Base-by-base conservation (phyloP, 2,888 invertebrate genomes). In the Agrotis puta region DNA sequence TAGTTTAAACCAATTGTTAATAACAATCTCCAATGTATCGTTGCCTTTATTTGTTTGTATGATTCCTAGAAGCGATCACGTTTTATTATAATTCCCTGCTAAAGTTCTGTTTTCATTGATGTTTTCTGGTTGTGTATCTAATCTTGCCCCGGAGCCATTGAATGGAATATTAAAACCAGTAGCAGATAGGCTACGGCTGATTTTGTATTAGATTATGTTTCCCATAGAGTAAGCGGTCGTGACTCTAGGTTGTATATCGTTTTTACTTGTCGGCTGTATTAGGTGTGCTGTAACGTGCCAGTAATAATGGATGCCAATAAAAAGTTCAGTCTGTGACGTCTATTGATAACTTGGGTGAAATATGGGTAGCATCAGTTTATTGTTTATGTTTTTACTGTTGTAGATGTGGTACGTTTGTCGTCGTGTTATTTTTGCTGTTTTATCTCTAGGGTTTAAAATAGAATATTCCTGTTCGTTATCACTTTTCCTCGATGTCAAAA, bases 51-150 rank as follows among this genome's bases (percentile, higher is more conserved):
- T 57, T 20, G 4, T 64, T 57, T 57, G 50, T 70, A 65, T 70
- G 72, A 66, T 72, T 75, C 54, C 58, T 58, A 61, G 58, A 71
- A 65, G 72, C 66, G 68, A 81, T 83, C 73, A 71, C 62, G 79
- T 70, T 79, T 77, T 74, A 78, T 67, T 83, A 78, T 75, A 74
- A 81, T 74, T 65, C 66, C 56, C 50, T 76, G 54, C 68, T 69
- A 71, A 62, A 74, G 71, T 78, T 77, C 66, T 74, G 68, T 70
- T 77, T 75, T 75, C 71, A 75, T 53, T 51, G 59, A 72, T 61
- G 64, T 79, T 83, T 86, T 81, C 84, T 82, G 78, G 73, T 82
- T 72, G 82, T 83, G 59, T 71, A 76, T 82, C 81, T 69, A 76
- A 51, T 71, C 72, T 69, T 79, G 70, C 79, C 84, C 74, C 50